Percentiles rank a stretch among this genome's conserved stretches.
Evolutionary conservation across 2,113 vertebrate genomes (phyloP).

Genomic region (Rattus rattus): DNA sequence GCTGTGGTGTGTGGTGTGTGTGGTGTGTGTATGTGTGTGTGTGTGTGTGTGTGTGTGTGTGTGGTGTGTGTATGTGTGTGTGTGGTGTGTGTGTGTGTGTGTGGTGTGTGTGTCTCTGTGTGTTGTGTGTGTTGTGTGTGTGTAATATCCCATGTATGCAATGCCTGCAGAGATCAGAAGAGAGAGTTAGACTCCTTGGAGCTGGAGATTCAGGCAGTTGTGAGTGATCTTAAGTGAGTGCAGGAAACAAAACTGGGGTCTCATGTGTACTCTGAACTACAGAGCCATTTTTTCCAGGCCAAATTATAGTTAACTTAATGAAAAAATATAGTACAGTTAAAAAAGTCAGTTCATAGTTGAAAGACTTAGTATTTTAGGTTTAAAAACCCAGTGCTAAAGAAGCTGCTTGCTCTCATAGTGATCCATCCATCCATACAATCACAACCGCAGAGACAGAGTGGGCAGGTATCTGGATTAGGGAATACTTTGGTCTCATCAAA

Average conservation of each 20-base stretch:
- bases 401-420: background rate
- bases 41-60: too few species aligned
- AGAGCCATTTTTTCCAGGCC: background rate
- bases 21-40: too few species aligned
- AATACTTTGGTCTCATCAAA: constrained; percentile 12
- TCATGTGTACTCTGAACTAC: background rate
- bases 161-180: background rate
- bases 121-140: too few species aligned
- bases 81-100: too few species aligned
- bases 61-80: too few species aligned
- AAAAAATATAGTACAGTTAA: background rate
- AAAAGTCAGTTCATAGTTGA: background rate
- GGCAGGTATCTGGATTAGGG: background rate
- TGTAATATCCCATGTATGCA: background rate
- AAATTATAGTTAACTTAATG: background rate
- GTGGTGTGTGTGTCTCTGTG: background rate
- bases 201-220: background rate
- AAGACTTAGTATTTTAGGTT: background rate
- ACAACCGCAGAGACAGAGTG: background rate
- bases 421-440: background rate
- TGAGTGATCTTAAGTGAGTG: background rate
- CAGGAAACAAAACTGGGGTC: background rate
- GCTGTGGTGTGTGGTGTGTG: too few species aligned
- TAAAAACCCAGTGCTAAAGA: background rate
- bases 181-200: background rate